A percentile compares a stretch with the other conserved stretches of the same genome.
Conservation (phyloP, 64 coral and sea anemone species). For the Actinia equina region DNA sequence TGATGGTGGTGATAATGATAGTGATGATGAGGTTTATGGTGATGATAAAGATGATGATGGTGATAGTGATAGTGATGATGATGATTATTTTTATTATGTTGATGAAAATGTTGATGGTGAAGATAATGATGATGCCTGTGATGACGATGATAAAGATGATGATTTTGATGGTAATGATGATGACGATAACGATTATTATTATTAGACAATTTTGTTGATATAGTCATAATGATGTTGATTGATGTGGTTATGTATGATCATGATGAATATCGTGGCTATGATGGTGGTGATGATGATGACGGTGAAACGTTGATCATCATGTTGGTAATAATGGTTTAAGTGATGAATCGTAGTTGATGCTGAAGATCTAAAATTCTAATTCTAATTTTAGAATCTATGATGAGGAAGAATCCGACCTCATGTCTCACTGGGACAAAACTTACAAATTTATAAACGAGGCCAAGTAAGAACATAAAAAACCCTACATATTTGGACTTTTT, state of each 20-base stretch:
- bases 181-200: not conserved
- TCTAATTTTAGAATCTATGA: constrained; percentile 65
- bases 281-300: too few species aligned
- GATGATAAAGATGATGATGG: not conserved
- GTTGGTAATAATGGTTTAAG: too few species aligned
- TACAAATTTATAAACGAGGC: constrained; percentile 87
- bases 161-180: not conserved
- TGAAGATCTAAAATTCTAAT: not conserved
- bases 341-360: not conserved
- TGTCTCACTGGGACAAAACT: constrained; percentile 82
- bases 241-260: too few species aligned
- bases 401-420: constrained; percentile 77
- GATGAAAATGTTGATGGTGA: not conserved
- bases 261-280: too few species aligned
- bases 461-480: constrained; percentile 43
- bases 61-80: not conserved
- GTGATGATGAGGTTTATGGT: not conserved
- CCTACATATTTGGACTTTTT: not conserved
- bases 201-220: not conserved
- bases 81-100: not conserved
- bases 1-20: not conserved
- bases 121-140: not conserved
- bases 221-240: not conserved
- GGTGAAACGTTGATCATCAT: too few species aligned
- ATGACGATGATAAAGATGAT: not conserved